phyloP scores from a whole-genome alignment of 2,797 vertebrate species.

The Botia kubotai region DNA sequence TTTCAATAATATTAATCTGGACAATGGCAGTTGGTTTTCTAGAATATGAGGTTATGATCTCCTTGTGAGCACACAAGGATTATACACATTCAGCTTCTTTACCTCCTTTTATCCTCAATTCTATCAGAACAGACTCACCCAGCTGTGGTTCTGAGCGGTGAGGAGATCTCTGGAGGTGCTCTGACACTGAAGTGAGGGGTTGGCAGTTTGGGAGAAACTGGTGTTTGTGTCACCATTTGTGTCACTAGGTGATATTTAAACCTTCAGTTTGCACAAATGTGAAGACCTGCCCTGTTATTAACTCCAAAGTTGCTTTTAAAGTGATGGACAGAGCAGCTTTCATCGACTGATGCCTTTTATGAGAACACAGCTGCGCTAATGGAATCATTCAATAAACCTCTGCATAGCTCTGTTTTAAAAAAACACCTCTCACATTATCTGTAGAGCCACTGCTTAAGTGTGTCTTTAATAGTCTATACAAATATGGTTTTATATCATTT shows the following conservation, averaged over 20 bases:
- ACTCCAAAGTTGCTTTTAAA: not conserved
- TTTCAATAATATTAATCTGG: too few relatives aligned
- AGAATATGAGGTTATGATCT: too few relatives aligned
- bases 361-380: conserved; percentile 27
- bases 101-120: too few relatives aligned
- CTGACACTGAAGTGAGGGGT: not conserved
- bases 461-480: not conserved
- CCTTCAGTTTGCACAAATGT: not conserved
- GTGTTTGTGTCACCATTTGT: conserved; percentile 7
- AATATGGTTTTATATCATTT: not conserved
- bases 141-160: not conserved
- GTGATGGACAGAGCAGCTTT: not conserved
- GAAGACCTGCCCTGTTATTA: conserved; percentile 8
- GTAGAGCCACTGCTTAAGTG: conserved; percentile 21
- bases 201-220: not conserved
- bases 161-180: not conserved
- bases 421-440: not conserved
- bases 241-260: conserved; percentile 20
- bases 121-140: too few relatives aligned
- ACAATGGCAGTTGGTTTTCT: too few relatives aligned
- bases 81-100: too few relatives aligned
- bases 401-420: not conserved
- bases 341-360: conserved; percentile 16
- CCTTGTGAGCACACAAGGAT: too few relatives aligned
- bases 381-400: conserved; percentile 17